These are phyloP conservation scores for Falco rusticolus DNA, from an alignment of 2,797 vertebrate genomes.

Conservation along the genomic window DNA sequence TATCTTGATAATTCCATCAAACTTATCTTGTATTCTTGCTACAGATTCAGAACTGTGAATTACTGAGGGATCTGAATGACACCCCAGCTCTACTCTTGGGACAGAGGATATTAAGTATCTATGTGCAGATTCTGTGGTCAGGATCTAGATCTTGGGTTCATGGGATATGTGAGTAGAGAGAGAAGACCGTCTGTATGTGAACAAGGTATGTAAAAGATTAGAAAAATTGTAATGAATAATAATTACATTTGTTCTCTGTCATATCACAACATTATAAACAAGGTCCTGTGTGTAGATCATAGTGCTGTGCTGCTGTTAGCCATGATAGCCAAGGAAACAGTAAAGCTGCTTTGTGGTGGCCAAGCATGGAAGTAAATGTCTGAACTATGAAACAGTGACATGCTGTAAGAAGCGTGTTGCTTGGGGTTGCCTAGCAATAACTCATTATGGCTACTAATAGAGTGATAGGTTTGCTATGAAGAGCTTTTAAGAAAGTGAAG, in stretches of 20 bases:
- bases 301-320: not conserved
- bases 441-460: constrained; percentile 42
- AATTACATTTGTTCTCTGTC: not conserved
- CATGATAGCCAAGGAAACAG: not conserved
- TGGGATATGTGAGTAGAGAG: not conserved
- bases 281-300: not conserved
- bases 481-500: constrained; percentile 18
- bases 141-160: not conserved
- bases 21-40: not conserved
- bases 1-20: not conserved
- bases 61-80: not conserved
- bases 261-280: not conserved
- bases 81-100: not conserved
- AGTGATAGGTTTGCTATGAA: not conserved
- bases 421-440: constrained; percentile 45
- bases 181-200: not conserved
- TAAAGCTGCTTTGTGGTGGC: not conserved
- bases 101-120: not conserved
- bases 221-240: not conserved
- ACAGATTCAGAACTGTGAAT: not conserved
- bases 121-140: accelerated
- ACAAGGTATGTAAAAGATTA: not conserved
- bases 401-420: not conserved
- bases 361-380: not conserved
- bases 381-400: not conserved